phyloP scores from a whole-genome alignment of 2,113 vertebrate genomes.

The Calidris pugnax region DNA sequence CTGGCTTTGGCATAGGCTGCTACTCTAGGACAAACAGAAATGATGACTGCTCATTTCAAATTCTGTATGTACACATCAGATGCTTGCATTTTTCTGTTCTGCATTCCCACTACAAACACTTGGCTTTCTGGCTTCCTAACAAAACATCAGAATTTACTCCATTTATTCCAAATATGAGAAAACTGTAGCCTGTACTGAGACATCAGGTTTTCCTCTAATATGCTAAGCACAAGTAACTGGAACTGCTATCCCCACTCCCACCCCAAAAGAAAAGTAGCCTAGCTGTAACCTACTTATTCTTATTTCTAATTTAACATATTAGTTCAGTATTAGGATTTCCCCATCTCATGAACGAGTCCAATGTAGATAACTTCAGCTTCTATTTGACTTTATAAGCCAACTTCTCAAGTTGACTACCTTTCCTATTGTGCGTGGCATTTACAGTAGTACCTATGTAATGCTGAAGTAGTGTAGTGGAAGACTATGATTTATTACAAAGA shows the following conservation, averaged over 20 bases:
- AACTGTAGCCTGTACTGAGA: not conserved
- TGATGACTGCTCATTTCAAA: not conserved
- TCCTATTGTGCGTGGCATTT: rapidly evolving
- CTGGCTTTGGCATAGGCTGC: not conserved
- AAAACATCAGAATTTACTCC: not conserved
- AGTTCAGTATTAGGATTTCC: not conserved
- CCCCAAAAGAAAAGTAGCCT: not conserved
- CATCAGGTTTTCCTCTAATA: not conserved
- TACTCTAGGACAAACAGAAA: not conserved
- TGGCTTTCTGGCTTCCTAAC: not conserved
- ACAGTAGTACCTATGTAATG: not conserved
- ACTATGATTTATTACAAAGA: not conserved
- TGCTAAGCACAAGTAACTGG: not conserved
- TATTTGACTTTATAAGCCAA: not conserved
- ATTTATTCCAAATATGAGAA: not conserved
- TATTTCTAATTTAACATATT: not conserved
- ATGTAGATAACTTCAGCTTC: not conserved
- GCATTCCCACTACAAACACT: not conserved
- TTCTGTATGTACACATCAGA: not conserved
- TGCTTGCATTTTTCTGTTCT: not conserved
- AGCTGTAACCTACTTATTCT: not conserved
- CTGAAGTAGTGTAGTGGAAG: not conserved
- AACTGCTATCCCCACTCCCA: not conserved
- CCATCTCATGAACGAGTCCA: not conserved
- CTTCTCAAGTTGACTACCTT: not conserved